Evolutionary conservation across 1,140 invertebrate species (phyloP), one percentile per base, ranked within the genome.

Genomic region (Thrips palmi): DNA sequence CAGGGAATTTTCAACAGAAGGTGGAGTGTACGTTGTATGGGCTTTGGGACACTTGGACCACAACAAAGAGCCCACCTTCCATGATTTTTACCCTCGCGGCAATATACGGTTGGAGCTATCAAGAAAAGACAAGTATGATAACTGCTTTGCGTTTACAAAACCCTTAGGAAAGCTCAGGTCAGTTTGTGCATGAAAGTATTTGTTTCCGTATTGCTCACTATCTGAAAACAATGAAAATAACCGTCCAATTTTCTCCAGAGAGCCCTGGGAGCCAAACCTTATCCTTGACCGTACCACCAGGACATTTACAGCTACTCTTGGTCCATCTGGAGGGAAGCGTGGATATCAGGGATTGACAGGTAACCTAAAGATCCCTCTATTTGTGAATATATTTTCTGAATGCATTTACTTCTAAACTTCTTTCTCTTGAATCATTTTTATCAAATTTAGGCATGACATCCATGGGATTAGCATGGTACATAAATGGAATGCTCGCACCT

Each of bases 401-500:
- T n/a, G 20, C 12, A 27, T 37, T 31, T 24, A 29, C 2, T 41
- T 40, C 31, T 33, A 27, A 8, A 36, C 12, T 31, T 37, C 33
- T 18, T 23, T 32, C 4, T 34, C 12, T 41, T 23, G 18, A 35
- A 11, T 20, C 35, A 5, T 21, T 27, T 45, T 46, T 20, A 24
- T 30, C 19, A 35, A 22, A 28, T 41, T 52, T 41, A 67, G 62
- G 63, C 21, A 64, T 65, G 52, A 61, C 73, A 2, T 64, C 67
- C 5, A 66, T 63, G 27, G 63, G 68, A 21, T 51, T 72, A 12
- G 64, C 70, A 2, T 86, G 80, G 79, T 88, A 87, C 55, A 77
- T 88, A 27, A 91, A 94, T 57, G 89, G 89, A 0, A 70, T 74
- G 48, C 56, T 96, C 39, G 69, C 73, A 17, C 86, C 89, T 0